phyloP scores from a whole-genome alignment of 1,140 invertebrate genomes.

The Procambarus clarkii region DNA sequence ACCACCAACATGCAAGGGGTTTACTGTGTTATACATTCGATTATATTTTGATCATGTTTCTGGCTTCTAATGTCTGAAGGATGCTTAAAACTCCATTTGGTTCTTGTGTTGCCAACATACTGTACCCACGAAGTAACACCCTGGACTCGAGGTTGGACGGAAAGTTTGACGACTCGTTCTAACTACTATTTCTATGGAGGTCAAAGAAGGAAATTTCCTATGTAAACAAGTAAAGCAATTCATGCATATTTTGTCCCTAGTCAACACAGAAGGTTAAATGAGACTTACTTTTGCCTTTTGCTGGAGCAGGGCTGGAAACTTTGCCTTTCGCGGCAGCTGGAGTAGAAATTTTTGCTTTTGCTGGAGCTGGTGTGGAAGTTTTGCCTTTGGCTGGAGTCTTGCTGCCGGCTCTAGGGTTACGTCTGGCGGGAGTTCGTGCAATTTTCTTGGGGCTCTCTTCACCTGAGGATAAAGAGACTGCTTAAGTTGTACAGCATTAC shows the following conservation, averaged over 20 bases:
- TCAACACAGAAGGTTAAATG: background rate
- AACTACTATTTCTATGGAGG: too few relatives aligned
- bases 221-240: background rate
- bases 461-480: background rate
- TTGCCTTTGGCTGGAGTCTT: conserved; percentile 45
- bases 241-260: background rate
- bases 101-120: too few relatives aligned
- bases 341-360: conserved; percentile 1
- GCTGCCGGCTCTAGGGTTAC: conserved; percentile 39
- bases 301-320: conserved; percentile 23
- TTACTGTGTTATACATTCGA: too few relatives aligned
- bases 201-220: too few relatives aligned
- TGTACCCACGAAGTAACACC: too few relatives aligned
- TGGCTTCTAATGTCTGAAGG: too few relatives aligned
- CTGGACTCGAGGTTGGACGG: too few relatives aligned
- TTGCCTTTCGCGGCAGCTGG: conserved; percentile 19
- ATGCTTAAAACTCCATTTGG: too few relatives aligned
- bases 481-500: background rate
- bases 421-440: conserved; percentile 58
- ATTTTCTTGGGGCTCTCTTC: conserved; percentile 51
- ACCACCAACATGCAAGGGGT: too few relatives aligned
- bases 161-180: too few relatives aligned
- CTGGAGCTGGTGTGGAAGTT: conserved; percentile 27
- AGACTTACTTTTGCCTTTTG: conserved; percentile 55
- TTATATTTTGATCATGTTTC: too few relatives aligned